Percentiles rank a stretch among this genome's conserved stretches.
Evolutionary conservation across 2,113 vertebrate genomes (phyloP).

Genomic region (Malurus melanocephalus): DNA sequence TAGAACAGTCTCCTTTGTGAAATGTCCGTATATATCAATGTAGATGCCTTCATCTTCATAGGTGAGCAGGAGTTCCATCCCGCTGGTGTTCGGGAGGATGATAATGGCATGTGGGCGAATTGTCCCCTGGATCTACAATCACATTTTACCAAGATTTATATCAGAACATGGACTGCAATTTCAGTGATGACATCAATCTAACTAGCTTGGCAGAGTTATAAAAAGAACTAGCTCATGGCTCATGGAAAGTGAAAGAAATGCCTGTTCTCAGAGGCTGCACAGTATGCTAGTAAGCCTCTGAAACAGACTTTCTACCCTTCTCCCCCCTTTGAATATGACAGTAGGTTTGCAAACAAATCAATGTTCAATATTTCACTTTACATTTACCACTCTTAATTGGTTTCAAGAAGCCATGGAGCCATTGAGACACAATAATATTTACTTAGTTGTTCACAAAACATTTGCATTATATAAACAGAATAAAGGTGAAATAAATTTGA

Average conservation of each 20-base stretch:
- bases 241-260: constrained; percentile 56
- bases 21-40: constrained; percentile 89
- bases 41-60: constrained; percentile 93
- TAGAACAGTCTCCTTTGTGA: constrained; percentile 92
- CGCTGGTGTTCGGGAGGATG: constrained; percentile 89
- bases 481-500: not conserved
- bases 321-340: not conserved
- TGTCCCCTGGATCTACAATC: constrained; percentile 82
- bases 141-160: constrained; percentile 58
- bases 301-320: constrained; percentile 16
- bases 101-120: constrained; percentile 91
- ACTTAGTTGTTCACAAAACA: constrained; percentile 3
- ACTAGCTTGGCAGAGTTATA: constrained; percentile 32
- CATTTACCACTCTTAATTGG: constrained; percentile 1
- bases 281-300: not conserved
- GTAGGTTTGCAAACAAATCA: not conserved
- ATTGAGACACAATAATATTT: constrained; percentile 49
- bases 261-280: constrained; percentile 13
- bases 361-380: not conserved
- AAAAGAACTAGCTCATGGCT: constrained; percentile 14
- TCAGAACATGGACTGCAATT: constrained; percentile 32
- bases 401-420: constrained; percentile 29
- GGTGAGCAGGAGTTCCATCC: constrained; percentile 90
- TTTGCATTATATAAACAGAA: not conserved
- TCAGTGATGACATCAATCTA: constrained; percentile 22